These are phyloP conservation scores for Ips nitidus DNA, from an alignment of 1,140 invertebrate genomes.

Conservation along the genomic window DNA sequence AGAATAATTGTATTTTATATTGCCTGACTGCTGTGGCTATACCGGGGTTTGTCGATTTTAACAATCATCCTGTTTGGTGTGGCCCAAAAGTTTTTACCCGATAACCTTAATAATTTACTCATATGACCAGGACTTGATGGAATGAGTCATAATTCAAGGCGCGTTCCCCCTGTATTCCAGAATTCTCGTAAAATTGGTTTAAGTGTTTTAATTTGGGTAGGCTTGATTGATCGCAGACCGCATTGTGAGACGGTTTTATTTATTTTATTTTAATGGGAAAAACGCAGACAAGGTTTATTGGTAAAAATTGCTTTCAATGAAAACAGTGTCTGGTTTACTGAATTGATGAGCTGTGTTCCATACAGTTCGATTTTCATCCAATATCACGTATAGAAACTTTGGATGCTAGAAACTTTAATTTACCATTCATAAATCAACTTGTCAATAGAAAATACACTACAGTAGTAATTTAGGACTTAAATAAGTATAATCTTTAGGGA, in stretches of 20 bases:
- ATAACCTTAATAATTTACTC: too few relatives aligned
- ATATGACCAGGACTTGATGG: too few relatives aligned
- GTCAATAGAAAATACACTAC: too few relatives aligned
- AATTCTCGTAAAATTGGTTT: conserved; percentile 7
- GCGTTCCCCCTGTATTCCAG: background rate
- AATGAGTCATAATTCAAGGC: too few relatives aligned
- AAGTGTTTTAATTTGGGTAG: conserved; percentile 14
- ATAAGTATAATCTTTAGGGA: too few relatives aligned
- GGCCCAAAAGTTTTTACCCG: too few relatives aligned
- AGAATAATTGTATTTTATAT: conserved; percentile 28
- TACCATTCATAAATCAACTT: too few relatives aligned
- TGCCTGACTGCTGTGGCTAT: background rate
- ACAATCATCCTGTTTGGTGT: background rate
- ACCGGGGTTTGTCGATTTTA: conserved; percentile 5
- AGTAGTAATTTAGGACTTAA: too few relatives aligned
- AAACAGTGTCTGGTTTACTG: conserved; percentile 3
- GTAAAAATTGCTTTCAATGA: conserved; percentile 13
- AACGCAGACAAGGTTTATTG: conserved; percentile 8
- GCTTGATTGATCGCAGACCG: conserved; percentile 8
- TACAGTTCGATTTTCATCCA: too few relatives aligned
- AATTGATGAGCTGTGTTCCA: background rate
- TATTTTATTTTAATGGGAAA: conserved; percentile 13
- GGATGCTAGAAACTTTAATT: too few relatives aligned
- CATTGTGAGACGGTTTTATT: conserved; percentile 1
- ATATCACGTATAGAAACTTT: too few relatives aligned